Evolutionary conservation across 2,113 vertebrate genomes (phyloP), one percentile per base, ranked within the genome.

Genomic region (Tychaedon coryphoeus): DNA sequence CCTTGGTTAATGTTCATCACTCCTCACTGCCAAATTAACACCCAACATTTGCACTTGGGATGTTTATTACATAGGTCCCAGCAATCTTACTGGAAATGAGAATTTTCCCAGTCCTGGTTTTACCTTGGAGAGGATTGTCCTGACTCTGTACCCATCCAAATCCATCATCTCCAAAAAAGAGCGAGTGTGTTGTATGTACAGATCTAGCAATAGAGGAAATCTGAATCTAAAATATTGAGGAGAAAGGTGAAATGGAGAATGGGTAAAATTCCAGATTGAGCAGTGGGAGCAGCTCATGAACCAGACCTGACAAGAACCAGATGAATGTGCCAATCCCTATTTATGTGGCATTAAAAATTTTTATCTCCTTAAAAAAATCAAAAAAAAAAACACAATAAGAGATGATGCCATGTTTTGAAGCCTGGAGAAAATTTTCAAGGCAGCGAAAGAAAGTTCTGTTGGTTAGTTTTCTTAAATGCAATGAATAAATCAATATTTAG

Each of bases 101-200:
- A 5, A 24, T 71, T 53, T 43, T 50, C 22, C 23, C 24, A 38
- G 0, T 72, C 12, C 12, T 24, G 45, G 4, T 45, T 75, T 57
- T 66, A 38, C 50, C 56, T 19, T 42, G 47, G 61, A 28, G 23
- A 3, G 13, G 6, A 9, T 23, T 14, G 1, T 25, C 56, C 54
- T 38, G 48, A 19, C 13, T 8, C 2, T 9, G 14, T 57, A 6
- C 31, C 17, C 28, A 3, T 26, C 36, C 17, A 24, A 14, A 43
- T 29, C 25, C 13, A 3, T 57, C 9, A 6, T 6, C 19, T 34
- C 18, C 22, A 17, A 33, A 33, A 23, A 13, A 6, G 12, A 23
- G 8, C 0, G 0, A 62, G 19, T 2, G 2, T 43, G 24, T 24
- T 84, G 19, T 8, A 14, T 25, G 38, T 6, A 51, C 50, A 54